phyloP scores from a whole-genome alignment of 2,888 invertebrate species.

The Luffia ferchaultella region DNA sequence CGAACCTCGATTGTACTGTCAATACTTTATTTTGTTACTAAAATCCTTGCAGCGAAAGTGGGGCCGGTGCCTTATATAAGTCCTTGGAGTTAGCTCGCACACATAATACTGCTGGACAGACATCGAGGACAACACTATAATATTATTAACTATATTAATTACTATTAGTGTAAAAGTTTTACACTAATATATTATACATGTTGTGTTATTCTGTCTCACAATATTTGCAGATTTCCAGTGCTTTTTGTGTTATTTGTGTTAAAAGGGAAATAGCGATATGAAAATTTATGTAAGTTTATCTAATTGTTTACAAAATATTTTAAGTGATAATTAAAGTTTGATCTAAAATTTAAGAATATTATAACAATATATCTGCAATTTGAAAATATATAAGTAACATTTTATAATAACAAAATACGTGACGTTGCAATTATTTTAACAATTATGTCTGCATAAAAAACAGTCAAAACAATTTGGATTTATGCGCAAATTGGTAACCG shows the following conservation, averaged over 20 bases:
- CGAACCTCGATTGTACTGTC: neutral
- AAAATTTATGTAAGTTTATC: conserved; percentile 6
- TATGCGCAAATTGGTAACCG: too few relatives aligned
- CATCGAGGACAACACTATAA: neutral
- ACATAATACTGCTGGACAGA: neutral
- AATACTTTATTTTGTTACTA: neutral
- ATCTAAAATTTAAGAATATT: too few relatives aligned
- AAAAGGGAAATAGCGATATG: conserved; percentile 2
- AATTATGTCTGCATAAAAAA: too few relatives aligned
- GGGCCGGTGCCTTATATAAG: conserved; percentile 46
- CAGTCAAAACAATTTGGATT: too few relatives aligned
- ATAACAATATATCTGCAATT: too few relatives aligned
- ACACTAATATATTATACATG: too few relatives aligned
- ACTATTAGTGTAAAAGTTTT: too few relatives aligned
- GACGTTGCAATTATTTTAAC: too few relatives aligned
- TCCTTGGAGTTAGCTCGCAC: conserved; percentile 9
- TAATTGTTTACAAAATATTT: neutral
- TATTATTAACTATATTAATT: neutral
- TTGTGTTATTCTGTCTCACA: neutral
- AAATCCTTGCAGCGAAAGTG: neutral
- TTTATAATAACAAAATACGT: too few relatives aligned
- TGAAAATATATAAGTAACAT: too few relatives aligned
- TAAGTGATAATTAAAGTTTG: too few relatives aligned
- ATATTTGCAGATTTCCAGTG: neutral
- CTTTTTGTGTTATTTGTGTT: neutral